phyloP scores from a whole-genome alignment of 2,113 vertebrate species.

The Psettodes erumei region DNA sequence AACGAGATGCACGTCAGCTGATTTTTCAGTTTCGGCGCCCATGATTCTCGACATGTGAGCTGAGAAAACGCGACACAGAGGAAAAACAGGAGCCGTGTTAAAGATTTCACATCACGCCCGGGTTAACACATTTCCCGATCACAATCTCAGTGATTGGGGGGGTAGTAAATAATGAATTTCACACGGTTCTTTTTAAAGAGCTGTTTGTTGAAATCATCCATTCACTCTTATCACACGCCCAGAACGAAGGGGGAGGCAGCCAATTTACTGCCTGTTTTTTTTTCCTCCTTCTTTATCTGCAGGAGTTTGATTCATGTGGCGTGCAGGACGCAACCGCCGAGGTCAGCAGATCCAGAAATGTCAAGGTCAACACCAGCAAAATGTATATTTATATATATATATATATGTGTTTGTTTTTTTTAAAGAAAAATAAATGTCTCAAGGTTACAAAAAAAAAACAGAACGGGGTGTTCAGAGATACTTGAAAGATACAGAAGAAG shows the following conservation, averaged over 20 bases:
- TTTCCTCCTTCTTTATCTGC: not conserved
- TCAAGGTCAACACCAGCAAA: not conserved
- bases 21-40: no score
- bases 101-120: not conserved
- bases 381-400: not conserved
- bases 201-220: not conserved
- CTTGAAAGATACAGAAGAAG: no score
- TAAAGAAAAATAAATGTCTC: not conserved
- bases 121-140: not conserved
- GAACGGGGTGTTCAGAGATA: no score
- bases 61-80: no score
- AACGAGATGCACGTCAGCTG: no score
- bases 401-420: no score
- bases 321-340: not conserved
- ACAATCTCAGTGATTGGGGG: not conserved
- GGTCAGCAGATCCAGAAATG: not conserved
- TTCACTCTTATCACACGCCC: not conserved
- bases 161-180: slow-evolving; percentile 6
- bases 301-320: not conserved
- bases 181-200: not conserved
- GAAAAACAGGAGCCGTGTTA: no score
- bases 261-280: not conserved
- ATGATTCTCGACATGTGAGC: no score
- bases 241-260: not conserved
- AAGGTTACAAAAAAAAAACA: no score